Percentiles rank a stretch among this genome's conserved stretches.
These are phyloP conservation scores for Leptopilina myrica DNA, from an alignment of 2,888 invertebrate genomes.

Conservation along the genomic window DNA sequence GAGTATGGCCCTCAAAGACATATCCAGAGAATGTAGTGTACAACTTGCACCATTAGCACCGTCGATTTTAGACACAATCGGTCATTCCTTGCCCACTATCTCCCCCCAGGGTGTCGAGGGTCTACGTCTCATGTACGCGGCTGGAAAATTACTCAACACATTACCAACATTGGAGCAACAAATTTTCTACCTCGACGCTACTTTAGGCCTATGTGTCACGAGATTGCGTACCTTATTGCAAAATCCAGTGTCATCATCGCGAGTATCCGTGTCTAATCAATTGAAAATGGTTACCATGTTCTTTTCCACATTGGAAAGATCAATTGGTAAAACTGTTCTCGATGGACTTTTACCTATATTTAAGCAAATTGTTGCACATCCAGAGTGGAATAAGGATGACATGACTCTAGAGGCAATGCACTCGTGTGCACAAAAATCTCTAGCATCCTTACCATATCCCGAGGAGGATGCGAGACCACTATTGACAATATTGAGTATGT, in stretches of 20 bases:
- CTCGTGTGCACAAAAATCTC: slow-evolving; percentile 66
- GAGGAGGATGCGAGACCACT: slow-evolving; percentile 66
- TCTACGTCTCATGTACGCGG: slow-evolving; percentile 85
- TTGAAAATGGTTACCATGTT: slow-evolving; percentile 84
- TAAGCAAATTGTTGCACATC: slow-evolving; percentile 78
- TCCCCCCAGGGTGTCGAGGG: slow-evolving; percentile 83
- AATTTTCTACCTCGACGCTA: slow-evolving; percentile 83
- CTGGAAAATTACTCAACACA: slow-evolving; percentile 85
- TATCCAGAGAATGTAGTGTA: slow-evolving; percentile 88
- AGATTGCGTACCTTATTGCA: slow-evolving; percentile 79
- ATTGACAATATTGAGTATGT: slow-evolving; percentile 59
- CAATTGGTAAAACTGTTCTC: slow-evolving; percentile 73
- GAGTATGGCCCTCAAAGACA: slow-evolving; percentile 92
- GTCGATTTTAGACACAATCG: slow-evolving; percentile 83
- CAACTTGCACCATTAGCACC: slow-evolving; percentile 87
- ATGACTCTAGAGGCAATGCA: slow-evolving; percentile 82
- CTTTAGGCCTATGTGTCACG: slow-evolving; percentile 83
- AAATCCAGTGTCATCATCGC: slow-evolving; percentile 60
- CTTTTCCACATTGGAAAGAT: slow-evolving; percentile 80
- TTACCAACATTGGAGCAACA: slow-evolving; percentile 81
- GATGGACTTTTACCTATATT: slow-evolving; percentile 79
- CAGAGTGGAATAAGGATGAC: slow-evolving; percentile 81
- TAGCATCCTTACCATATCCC: slow-evolving; percentile 69
- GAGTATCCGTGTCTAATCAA: slow-evolving; percentile 79
- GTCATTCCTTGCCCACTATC: slow-evolving; percentile 79